Percentiles rank a stretch among this genome's conserved stretches.
Evolutionary conservation across 2,113 vertebrate species (phyloP).

Genomic region (Amblyornis subalaris): DNA sequence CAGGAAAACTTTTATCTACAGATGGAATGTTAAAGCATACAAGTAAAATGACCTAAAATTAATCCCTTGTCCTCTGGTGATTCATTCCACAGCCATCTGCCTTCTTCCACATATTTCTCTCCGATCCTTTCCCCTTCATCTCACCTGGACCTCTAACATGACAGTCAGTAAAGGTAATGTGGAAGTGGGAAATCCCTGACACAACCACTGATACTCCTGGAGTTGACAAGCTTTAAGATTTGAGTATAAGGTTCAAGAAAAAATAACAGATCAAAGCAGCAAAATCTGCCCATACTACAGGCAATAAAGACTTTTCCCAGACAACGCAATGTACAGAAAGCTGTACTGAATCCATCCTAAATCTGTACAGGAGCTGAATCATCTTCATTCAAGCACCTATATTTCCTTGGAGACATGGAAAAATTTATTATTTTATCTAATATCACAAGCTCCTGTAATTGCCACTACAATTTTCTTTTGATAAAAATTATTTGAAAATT

Average conservation of each 20-base stretch:
- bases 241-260: neutral
- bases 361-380: neutral
- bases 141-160: fast-evolving
- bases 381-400: neutral
- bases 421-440: neutral
- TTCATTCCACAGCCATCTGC: neutral
- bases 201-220: neutral
- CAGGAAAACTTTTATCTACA: neutral
- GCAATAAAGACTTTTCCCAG: neutral
- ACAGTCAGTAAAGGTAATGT: neutral
- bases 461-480: neutral
- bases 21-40: neutral
- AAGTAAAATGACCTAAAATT: neutral
- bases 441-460: neutral
- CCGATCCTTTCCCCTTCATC: neutral
- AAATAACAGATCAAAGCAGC: neutral
- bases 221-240: neutral
- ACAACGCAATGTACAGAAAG: neutral
- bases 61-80: neutral
- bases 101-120: fast-evolving
- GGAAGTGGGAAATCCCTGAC: neutral
- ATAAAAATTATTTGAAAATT: neutral
- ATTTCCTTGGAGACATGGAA: neutral
- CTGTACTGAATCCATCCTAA: neutral
- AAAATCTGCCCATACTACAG: neutral